Percentiles rank a stretch among this genome's conserved stretches.
Evolutionary conservation across 2,888 invertebrate genomes (phyloP).

Genomic region (Metopia argyrocephala): DNA sequence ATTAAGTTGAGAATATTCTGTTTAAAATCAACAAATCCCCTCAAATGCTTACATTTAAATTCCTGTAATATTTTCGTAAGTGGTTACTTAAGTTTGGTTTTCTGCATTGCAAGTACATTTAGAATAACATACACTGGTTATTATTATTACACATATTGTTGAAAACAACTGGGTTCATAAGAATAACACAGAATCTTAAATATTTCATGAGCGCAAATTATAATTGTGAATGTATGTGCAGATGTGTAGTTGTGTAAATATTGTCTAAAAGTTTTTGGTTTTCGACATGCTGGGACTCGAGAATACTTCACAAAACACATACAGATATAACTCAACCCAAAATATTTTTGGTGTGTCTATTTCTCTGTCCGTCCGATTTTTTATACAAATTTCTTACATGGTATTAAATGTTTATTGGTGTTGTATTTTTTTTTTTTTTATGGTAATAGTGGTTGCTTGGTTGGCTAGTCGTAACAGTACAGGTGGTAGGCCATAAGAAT

Average conservation of each 20-base stretch:
- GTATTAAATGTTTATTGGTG: constrained; percentile 1
- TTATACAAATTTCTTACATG: not conserved
- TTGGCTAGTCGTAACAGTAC: constrained; percentile 26
- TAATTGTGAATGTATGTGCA: not conserved
- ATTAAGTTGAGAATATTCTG: too few species aligned
- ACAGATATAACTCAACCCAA: not conserved
- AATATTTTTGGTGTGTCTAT: too few species aligned
- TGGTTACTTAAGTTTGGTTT: not conserved
- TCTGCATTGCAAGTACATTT: not conserved
- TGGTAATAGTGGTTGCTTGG: constrained; percentile 2
- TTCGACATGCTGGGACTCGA: constrained; percentile 6
- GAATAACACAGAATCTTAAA: not conserved
- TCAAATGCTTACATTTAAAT: too few species aligned
- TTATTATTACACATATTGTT: not conserved
- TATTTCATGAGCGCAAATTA: not conserved
- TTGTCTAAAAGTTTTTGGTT: not conserved
- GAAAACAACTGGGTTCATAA: constrained; percentile 1
- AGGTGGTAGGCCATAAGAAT: constrained; percentile 16
- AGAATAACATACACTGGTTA: not conserved
- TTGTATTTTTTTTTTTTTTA: constrained; percentile 1
- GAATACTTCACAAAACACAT: not conserved
- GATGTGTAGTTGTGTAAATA: not conserved
- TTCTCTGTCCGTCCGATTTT: not conserved
- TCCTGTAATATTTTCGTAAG: not conserved
- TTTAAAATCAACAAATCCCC: too few species aligned